phyloP scores from a whole-genome alignment of 1,140 invertebrate species.

The Drosophila yakuba region DNA sequence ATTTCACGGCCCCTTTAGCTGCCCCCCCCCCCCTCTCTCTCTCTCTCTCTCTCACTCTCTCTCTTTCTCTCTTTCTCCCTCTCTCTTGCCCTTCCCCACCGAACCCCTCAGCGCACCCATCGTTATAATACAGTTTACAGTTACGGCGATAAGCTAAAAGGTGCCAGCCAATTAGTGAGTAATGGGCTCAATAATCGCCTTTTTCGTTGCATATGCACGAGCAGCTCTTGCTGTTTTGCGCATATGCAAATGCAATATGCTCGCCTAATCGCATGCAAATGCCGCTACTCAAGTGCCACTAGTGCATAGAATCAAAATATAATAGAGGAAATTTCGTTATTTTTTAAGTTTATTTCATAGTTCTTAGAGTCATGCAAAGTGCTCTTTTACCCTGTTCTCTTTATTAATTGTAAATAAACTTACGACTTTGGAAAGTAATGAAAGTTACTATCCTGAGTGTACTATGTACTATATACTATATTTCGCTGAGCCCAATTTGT shows the following conservation, averaged over 20 bases:
- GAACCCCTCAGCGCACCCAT: background rate
- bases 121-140: constrained; percentile 21
- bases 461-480: too few relatives aligned
- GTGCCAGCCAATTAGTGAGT: constrained; percentile 4
- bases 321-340: too few relatives aligned
- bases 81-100: background rate
- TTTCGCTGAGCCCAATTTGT: too few relatives aligned
- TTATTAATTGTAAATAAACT: too few relatives aligned
- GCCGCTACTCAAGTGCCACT: background rate
- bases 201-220: background rate
- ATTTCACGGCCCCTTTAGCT: constrained; percentile 13
- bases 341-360: too few relatives aligned
- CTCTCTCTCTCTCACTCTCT: too few relatives aligned
- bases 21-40: background rate
- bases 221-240: background rate
- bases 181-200: constrained; percentile 18
- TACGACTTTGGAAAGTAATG: too few relatives aligned
- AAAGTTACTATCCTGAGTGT: too few relatives aligned
- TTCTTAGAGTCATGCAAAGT: too few relatives aligned
- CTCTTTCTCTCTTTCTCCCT: too few relatives aligned
- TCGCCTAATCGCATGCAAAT: constrained; percentile 64
- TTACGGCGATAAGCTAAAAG: constrained; percentile 31
- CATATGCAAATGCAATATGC: constrained; percentile 48
- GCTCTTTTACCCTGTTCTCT: too few relatives aligned
- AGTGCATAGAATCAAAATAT: too few relatives aligned